These are phyloP conservation scores for Gavia stellata DNA, from an alignment of 2,113 vertebrate species.

Conservation along the genomic window DNA sequence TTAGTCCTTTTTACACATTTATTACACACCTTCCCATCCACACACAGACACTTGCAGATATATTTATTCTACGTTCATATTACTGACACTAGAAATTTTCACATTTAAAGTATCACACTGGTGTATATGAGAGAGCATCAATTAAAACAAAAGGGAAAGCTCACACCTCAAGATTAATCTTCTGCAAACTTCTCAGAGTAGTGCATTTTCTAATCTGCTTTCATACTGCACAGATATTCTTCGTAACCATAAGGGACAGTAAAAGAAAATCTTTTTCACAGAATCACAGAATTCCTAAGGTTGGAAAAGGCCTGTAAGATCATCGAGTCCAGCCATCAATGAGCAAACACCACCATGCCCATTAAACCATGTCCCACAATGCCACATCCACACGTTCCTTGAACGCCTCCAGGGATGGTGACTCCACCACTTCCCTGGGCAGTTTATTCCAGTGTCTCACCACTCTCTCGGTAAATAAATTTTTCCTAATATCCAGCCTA, in stretches of 20 bases:
- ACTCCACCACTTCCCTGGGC: no score
- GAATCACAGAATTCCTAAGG: no score
- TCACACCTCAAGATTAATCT: background rate
- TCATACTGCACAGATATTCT: background rate
- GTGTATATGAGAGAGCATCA: background rate
- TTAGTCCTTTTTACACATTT: background rate
- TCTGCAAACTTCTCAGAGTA: background rate
- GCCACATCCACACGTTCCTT: no score
- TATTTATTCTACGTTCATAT: background rate
- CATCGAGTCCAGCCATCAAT: no score
- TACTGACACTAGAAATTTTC: background rate
- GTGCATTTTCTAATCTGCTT: background rate
- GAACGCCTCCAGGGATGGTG: no score
- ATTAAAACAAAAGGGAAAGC: background rate
- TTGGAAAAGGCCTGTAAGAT: no score
- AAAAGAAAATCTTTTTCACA: background rate
- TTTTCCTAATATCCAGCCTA: no score
- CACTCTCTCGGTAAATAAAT: no score
- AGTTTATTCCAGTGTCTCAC: no score
- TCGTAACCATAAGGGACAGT: background rate
- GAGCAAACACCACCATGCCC: no score
- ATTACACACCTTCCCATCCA: background rate
- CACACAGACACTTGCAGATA: background rate
- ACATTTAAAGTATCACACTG: background rate
- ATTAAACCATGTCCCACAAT: no score